phyloP scores from a whole-genome alignment of 2,113 vertebrate genomes.

The Astur gentilis region DNA sequence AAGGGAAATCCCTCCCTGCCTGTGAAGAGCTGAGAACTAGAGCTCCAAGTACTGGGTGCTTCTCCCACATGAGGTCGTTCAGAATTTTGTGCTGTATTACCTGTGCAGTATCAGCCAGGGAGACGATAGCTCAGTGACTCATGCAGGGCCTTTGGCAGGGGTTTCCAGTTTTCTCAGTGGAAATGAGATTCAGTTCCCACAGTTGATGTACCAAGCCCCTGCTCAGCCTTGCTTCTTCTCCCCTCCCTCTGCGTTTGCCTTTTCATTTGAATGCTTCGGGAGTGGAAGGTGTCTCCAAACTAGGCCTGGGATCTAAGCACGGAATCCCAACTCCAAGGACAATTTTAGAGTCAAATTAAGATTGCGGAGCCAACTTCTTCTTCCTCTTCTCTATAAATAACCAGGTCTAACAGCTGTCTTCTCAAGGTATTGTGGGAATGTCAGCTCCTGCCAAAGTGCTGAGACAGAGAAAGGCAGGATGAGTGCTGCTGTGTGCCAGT shows the following conservation, averaged over 20 bases:
- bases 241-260: not conserved
- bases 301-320: not conserved
- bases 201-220: not conserved
- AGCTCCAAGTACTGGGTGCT: not conserved
- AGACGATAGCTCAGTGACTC: not conserved
- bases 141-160: not conserved
- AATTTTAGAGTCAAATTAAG: constrained; percentile 55
- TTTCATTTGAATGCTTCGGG: not conserved
- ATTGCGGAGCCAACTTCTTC: not conserved
- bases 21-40: not conserved
- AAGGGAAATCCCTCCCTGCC: not conserved
- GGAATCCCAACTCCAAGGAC: not conserved
- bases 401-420: not conserved
- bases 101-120: not conserved
- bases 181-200: constrained; percentile 26
- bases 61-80: not conserved
- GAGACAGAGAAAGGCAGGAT: not conserved
- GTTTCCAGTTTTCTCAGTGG: not conserved
- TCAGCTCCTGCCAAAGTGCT: constrained; percentile 2
- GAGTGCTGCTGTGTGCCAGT: not conserved
- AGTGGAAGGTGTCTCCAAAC: not conserved
- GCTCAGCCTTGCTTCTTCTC: not conserved
- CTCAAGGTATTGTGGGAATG: constrained; percentile 7
- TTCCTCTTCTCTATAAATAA: not conserved
- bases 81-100: not conserved